These are phyloP conservation scores for Boloria euphrosyne DNA, from an alignment of 2,888 invertebrate genomes.

Conservation along the genomic window DNA sequence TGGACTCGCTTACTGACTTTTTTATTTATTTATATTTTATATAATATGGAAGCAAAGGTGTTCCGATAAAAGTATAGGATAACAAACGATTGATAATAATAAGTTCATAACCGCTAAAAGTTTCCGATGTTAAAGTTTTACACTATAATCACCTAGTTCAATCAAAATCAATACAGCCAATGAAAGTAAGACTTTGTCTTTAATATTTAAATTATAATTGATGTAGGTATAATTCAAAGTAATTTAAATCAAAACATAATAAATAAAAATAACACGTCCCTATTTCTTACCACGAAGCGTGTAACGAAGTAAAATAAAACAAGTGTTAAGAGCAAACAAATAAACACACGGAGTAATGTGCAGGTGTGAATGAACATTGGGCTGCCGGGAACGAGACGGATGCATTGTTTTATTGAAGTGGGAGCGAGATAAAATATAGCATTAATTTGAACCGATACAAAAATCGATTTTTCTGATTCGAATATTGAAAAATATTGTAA, in stretches of 20 bases:
- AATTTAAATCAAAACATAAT: background rate
- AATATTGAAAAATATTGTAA: constrained; percentile 17
- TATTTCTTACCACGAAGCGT: constrained; percentile 47
- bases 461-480: constrained; percentile 21
- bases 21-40: too few relatives aligned
- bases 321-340: constrained; percentile 64
- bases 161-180: too few relatives aligned
- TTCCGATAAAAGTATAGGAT: too few relatives aligned
- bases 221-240: background rate
- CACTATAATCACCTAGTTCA: too few relatives aligned
- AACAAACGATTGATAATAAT: too few relatives aligned
- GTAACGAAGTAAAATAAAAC: constrained; percentile 60
- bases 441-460: constrained; percentile 5
- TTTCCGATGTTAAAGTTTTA: too few relatives aligned
- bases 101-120: too few relatives aligned
- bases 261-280: constrained; percentile 15
- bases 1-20: too few relatives aligned
- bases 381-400: constrained; percentile 61
- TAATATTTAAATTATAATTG: background rate
- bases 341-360: constrained; percentile 68
- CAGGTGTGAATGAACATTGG: constrained; percentile 73
- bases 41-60: too few relatives aligned
- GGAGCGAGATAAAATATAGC: background rate
- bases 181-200: too few relatives aligned
- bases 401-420: background rate